A percentile compares a stretch with the other conserved stretches of the same genome.
Conservation (phyloP, 2,113 vertebrate genomes). For the Paramormyrops kingsleyae region DNA sequence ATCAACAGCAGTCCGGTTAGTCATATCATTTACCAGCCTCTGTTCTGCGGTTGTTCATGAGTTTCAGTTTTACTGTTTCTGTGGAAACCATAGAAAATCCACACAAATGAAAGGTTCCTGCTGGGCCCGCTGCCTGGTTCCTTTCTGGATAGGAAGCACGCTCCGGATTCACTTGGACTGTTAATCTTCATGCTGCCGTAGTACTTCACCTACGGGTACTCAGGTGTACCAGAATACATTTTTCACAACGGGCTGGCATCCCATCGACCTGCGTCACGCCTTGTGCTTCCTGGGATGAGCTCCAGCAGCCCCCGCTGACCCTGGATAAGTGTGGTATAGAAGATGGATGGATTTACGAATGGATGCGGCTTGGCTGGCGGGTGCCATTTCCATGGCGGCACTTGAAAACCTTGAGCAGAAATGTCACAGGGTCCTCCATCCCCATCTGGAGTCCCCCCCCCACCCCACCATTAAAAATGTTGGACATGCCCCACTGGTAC, state of each 20-base stretch:
- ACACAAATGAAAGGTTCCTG: background rate
- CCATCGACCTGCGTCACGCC: background rate
- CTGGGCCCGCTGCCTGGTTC: background rate
- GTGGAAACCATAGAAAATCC: background rate
- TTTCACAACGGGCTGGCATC: background rate
- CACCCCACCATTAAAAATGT: background rate
- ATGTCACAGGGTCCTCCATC: background rate
- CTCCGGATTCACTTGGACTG: background rate
- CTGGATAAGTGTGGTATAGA: background rate
- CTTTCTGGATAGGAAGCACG: background rate
- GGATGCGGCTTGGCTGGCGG: background rate
- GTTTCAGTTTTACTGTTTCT: background rate
- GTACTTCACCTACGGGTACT: background rate
- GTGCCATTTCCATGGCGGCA: background rate
- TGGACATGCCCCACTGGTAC: background rate
- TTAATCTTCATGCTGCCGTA: background rate
- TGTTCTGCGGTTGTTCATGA: background rate
- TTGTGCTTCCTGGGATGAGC: background rate
- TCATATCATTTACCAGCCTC: background rate
- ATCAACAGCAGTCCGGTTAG: background rate
- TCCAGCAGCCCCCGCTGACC: background rate
- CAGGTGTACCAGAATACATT: background rate
- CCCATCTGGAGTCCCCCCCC: background rate
- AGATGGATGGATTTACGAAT: background rate
- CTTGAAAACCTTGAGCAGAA: background rate